Base-by-base conservation (phyloP, 2,797 vertebrate genomes). In the Florisuga fusca region DNA sequence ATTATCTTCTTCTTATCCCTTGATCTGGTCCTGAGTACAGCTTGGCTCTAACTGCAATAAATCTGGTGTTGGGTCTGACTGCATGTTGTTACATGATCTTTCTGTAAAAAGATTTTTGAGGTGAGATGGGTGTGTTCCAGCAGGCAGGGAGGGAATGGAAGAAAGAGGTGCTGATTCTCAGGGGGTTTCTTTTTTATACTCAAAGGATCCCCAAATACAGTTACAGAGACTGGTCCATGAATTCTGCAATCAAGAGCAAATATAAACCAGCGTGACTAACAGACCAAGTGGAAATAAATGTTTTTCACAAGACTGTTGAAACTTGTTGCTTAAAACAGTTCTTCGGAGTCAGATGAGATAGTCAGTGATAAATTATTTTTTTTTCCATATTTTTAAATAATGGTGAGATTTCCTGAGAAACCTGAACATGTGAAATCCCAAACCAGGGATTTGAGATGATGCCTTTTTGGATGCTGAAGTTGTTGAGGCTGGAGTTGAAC, bases 1-100 rank as follows among this genome's bases (percentile, higher is more conserved):
- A 95, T 95, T 77, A 80, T 80, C 68, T 95, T 94, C 90, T 77
- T 80, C 85, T 94, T 80, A 89, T 90, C 61, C 48, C 45, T 84
- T 82, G 54, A 75, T 89, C 79, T 88, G 73, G 46, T 85, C 74
- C 61, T 72, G 67, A 88, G 26, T 77, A 85, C 66, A 76, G 34
- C 54, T 85, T 85, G 67, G 33, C 74, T 83, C 22, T 88, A 90
- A 73, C 91, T 87, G 72, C 78, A 67, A 64, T 86, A 90, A 93
- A 92, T 74, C 86, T 36, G 38, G 25, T 7, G 13, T 38, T 73
- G 73, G 48, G 54, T 59, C 71, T 94, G 92, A 93, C 91, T 95
- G 90, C 74, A 78, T 74, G 58, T 81, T 88, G 92, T 86, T 91
- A 95, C 62, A 59, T 2, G 10, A 43, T 87, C 57, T 76, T 80